Evolutionary conservation across 2,888 invertebrate genomes (phyloP), one percentile per base, ranked within the genome.

Genomic region (Hartigia nigra): DNA sequence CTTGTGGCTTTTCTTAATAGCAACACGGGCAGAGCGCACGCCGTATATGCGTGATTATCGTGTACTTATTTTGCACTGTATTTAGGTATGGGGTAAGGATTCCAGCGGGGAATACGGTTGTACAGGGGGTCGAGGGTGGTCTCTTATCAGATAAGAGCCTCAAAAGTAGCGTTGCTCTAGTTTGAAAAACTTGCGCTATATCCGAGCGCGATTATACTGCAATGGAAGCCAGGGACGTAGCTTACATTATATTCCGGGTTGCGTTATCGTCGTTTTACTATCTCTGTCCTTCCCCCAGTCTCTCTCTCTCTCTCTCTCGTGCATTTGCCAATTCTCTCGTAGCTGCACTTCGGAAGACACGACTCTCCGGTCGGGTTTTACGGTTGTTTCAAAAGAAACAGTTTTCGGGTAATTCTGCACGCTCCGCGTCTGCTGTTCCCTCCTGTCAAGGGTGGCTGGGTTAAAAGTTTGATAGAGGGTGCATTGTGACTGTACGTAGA

Each of bases 111-210:
- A 55, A 23, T 55, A 55, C 55, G 55, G 55, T 55, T 23, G 55
- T 23, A 23, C 23, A 55, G 55, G 55, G 55, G 55, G 23, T 55
- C 55, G 14, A 55, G 14, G 55, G 23, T 55, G 23, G 55, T 23
- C 55, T 55, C 55, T 55, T 55, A 88, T 88, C 85, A 80, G 87
- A 87, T 88, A 86, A 86, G 81, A 80, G 82, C 81, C 81, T 87
- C 88, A 86, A 88, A 87, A 86, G 86, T 86, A 84, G 82, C 83
- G 78, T 76, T 80, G 83, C 81, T 86, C 81, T 82, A 83, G 82
- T 82, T 83, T 78, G 78, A 83, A 84, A 86, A 86, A 84, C 75
- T 84, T 83, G 82, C 81, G 81, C 81, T 82, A 79, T 55, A 55
- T 81, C 81, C 79, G 79, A 70, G 82, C 81, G 81, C 78, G 85